Conservation (phyloP, 2,888 invertebrate species). For the Macrophya alboannulata region DNA sequence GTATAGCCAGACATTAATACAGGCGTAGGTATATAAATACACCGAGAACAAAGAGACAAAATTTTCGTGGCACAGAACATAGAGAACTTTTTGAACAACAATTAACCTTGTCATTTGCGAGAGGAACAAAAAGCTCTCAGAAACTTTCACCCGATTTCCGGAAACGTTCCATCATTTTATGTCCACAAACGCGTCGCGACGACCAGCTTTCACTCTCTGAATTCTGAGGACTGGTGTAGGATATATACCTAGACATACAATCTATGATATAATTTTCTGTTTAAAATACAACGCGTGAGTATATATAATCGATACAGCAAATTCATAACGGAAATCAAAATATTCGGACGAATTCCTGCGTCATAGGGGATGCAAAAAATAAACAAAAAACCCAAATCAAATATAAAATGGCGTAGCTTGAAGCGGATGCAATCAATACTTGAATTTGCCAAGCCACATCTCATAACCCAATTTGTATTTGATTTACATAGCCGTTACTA, state of each 20-base stretch:
- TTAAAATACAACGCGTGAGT: background rate
- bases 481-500: conserved; percentile 43
- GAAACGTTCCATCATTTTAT: conserved; percentile 27
- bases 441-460: conserved; percentile 44
- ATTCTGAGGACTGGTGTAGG: background rate
- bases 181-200: conserved; percentile 4
- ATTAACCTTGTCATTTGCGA: conserved; percentile 12
- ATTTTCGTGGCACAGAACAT: conserved; percentile 18
- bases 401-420: conserved; percentile 36
- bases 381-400: conserved; percentile 40
- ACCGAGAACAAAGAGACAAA: conserved; percentile 13
- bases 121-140: background rate
- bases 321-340: conserved; percentile 41
- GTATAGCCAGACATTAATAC: conserved; percentile 3
- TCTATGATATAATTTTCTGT: background rate
- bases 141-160: background rate
- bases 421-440: conserved; percentile 50
- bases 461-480: conserved; percentile 48
- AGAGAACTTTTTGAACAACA: conserved; percentile 25
- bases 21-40: conserved; percentile 1
- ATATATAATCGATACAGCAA: background rate
- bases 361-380: background rate
- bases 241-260: background rate
- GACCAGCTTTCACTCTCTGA: background rate
- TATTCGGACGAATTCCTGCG: conserved; percentile 20